Conservation (phyloP, 92 coral and sea anemone species). For the Paragorgia papillata region DNA sequence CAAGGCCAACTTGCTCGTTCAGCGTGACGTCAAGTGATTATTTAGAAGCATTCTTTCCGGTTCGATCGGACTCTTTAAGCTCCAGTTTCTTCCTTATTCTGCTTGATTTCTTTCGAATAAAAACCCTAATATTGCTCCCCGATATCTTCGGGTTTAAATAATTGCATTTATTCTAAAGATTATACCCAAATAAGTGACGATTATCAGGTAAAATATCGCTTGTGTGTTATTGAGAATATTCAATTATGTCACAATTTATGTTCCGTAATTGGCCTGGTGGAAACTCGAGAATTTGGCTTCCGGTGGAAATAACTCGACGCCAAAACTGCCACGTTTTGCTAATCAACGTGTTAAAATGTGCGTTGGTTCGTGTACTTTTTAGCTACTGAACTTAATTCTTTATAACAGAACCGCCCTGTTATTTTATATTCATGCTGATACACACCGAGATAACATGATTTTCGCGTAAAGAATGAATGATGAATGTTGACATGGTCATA, state of each 20-base stretch:
- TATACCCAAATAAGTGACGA: not conserved
- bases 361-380: not conserved
- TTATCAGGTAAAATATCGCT: too few species aligned
- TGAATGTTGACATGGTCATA: too few species aligned
- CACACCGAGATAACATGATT: too few species aligned
- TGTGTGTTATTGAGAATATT: not conserved
- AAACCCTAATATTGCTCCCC: not conserved
- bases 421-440: too few species aligned
- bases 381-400: not conserved
- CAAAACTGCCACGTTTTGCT: conserved; percentile 20
- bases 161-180: not conserved
- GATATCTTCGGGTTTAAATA: not conserved
- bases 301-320: conserved; percentile 10
- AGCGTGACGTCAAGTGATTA: not conserved
- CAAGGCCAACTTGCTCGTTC: not conserved
- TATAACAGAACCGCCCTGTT: too few species aligned
- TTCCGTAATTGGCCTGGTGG: too few species aligned
- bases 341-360: not conserved
- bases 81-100: too few species aligned
- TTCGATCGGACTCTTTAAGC: not conserved
- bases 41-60: conserved; percentile 30
- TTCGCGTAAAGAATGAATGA: too few species aligned
- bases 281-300: not conserved
- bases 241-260: too few species aligned
- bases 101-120: not conserved